Evolutionary conservation across 2,113 vertebrate genomes (phyloP).

Genomic region (Otis tarda): DNA sequence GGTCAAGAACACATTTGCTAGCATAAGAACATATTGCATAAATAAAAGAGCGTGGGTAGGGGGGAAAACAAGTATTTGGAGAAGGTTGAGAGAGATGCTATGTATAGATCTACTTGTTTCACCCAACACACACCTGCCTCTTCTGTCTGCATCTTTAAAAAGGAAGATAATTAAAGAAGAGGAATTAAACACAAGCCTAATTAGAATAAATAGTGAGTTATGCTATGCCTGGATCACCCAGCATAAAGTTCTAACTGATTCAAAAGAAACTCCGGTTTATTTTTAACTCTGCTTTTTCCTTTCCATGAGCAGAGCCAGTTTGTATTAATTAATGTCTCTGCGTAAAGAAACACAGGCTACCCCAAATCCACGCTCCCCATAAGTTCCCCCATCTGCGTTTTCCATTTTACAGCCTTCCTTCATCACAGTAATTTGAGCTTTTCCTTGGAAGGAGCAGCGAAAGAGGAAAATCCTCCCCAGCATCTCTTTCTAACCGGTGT

Average conservation of each 20-base stretch:
- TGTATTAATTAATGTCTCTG: not conserved
- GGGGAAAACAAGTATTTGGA: not conserved
- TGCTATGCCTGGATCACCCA: not conserved
- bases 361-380: rapidly evolving
- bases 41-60: not conserved
- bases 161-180: not conserved
- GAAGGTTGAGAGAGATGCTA: not conserved
- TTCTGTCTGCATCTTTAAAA: not conserved
- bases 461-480: not conserved
- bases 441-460: not conserved
- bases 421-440: constrained; percentile 11
- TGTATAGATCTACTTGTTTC: not conserved
- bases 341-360: not conserved
- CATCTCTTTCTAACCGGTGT: not conserved
- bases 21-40: not conserved
- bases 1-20: not conserved
- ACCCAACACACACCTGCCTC: not conserved
- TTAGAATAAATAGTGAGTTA: rapidly evolving
- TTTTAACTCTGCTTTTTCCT: not conserved
- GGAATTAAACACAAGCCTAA: not conserved
- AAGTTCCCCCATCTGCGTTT: not conserved
- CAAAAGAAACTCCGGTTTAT: rapidly evolving
- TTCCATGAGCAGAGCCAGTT: rapidly evolving
- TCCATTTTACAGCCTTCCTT: not conserved
- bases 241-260: not conserved